Evolutionary conservation across 2,113 vertebrate genomes (phyloP).

Genomic region (Prinia subflava): DNA sequence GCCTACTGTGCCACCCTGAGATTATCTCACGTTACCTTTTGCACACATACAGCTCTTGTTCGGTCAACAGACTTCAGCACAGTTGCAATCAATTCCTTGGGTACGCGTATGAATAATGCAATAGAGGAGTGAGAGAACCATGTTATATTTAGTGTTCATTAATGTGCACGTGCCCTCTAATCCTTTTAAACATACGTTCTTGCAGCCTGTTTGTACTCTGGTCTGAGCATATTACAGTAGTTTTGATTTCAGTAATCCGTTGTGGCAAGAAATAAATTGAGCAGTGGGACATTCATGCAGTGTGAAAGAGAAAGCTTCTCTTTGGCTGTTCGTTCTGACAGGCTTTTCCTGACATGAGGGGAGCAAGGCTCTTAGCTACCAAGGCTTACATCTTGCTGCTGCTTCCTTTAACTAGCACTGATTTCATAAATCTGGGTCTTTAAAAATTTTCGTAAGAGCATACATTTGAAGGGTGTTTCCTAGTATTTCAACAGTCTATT

Average conservation of each 20-base stretch:
- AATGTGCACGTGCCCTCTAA: not conserved
- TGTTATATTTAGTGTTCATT: constrained; percentile 44
- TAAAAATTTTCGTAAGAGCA: not conserved
- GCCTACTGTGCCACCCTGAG: not conserved
- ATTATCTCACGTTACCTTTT: not conserved
- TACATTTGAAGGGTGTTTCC: not conserved
- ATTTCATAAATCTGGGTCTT: not conserved
- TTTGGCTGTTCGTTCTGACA: not conserved
- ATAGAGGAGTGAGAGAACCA: not conserved
- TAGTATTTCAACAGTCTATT: not conserved
- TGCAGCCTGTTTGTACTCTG: not conserved
- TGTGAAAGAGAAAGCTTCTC: constrained; percentile 15
- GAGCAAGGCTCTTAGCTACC: not conserved
- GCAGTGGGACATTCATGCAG: not conserved
- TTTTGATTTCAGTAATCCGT: constrained; percentile 15
- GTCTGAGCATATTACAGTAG: not conserved
- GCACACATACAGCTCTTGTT: not conserved
- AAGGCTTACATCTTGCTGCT: not conserved
- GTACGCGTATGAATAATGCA: constrained; percentile 33
- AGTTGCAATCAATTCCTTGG: not conserved
- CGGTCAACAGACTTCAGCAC: not conserved
- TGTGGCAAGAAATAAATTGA: constrained; percentile 21
- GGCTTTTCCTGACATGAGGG: not conserved
- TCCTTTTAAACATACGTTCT: not conserved
- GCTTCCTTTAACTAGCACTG: not conserved